Percentiles rank a stretch among this genome's conserved stretches.
phyloP scores from a whole-genome alignment of 2,113 vertebrate genomes.

The Brachypteracias leptosomus region DNA sequence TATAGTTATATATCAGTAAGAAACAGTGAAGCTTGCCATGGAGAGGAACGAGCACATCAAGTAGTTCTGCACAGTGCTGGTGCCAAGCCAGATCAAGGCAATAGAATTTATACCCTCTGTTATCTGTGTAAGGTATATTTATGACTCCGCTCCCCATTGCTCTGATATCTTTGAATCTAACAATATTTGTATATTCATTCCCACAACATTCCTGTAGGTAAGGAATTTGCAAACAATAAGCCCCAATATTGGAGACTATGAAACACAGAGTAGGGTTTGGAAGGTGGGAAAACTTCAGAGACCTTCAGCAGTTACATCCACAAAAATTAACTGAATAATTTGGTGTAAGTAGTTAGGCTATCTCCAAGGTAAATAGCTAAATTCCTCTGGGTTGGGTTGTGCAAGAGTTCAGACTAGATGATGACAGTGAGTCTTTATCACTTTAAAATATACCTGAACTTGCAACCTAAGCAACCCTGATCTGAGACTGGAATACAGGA shows the following conservation, averaged over 20 bases:
- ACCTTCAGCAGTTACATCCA: neutral
- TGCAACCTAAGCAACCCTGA: neutral
- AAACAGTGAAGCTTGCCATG: neutral
- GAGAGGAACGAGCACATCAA: neutral
- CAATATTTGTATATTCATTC: conserved; percentile 38
- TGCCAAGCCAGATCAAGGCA: conserved; percentile 48
- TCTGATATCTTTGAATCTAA: conserved; percentile 35
- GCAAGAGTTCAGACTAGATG: neutral
- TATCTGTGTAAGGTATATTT: conserved; percentile 43
- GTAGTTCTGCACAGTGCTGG: neutral
- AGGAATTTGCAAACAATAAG: conserved; percentile 7
- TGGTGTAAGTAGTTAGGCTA: neutral
- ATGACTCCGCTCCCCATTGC: conserved; percentile 4
- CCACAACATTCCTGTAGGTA: conserved; percentile 38
- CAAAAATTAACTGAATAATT: neutral
- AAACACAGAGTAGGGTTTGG: neutral
- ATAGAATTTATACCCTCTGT: conserved; percentile 27
- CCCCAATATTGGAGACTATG: neutral
- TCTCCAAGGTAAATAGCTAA: neutral
- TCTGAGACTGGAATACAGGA: neutral
- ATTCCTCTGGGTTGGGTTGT: neutral
- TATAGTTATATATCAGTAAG: neutral
- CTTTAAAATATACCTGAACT: conserved; percentile 2
- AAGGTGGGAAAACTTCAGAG: neutral
- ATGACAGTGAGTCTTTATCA: neutral